Evolutionary conservation across 1,140 invertebrate genomes (phyloP).

Genomic region (Platorchestia sp.): DNA sequence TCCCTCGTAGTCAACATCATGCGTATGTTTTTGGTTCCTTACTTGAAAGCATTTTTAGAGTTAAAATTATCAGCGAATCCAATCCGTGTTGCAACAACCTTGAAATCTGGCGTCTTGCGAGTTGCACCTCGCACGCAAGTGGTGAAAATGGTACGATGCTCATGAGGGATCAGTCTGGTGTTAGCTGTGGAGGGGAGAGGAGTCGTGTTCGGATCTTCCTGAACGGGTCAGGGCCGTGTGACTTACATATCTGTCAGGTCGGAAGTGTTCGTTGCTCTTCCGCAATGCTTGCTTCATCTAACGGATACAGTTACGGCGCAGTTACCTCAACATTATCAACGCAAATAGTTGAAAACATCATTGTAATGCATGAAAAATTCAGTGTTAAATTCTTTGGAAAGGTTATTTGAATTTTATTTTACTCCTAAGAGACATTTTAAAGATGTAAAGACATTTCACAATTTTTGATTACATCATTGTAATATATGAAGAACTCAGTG

Average conservation of each 20-base stretch:
- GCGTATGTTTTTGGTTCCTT: neutral
- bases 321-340: neutral
- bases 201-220: neutral
- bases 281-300: neutral
- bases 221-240: neutral
- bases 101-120: neutral
- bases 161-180: neutral
- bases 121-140: neutral
- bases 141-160: neutral
- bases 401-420: too few relatives aligned
- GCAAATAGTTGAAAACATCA: neutral
- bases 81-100: neutral
- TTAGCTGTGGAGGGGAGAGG: neutral
- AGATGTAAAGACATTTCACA: too few relatives aligned
- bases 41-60: neutral
- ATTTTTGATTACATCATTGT: neutral
- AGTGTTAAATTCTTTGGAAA: neutral
- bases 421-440: too few relatives aligned
- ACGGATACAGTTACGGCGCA: neutral
- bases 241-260: neutral
- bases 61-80: neutral
- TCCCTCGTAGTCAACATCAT: neutral
- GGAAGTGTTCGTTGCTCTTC: neutral
- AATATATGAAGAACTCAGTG: neutral
- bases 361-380: neutral